Conservation (phyloP, 2,113 vertebrate species). For the Eubucco bourcierii region DNA sequence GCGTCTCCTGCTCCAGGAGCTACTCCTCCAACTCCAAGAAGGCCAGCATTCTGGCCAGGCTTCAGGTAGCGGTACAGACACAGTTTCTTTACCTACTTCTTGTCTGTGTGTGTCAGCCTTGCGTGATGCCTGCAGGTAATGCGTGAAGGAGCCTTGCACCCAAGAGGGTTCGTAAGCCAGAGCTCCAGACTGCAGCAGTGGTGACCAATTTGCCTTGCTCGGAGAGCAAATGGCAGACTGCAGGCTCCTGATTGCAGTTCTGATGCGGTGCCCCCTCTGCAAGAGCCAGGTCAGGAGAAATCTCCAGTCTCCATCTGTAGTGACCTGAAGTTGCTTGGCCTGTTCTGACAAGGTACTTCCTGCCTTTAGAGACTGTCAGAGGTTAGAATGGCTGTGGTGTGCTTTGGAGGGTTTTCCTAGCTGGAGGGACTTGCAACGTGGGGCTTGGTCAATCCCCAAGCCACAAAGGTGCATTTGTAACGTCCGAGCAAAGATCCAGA, state of each 20-base stretch:
- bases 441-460: not conserved
- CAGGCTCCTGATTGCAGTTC: not conserved
- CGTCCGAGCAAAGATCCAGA: not conserved
- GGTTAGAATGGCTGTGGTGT: not conserved
- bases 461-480: not conserved
- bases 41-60: slow-evolving; percentile 98
- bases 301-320: not conserved
- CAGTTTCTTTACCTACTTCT: slow-evolving; percentile 66
- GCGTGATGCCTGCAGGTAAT: not conserved
- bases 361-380: not conserved
- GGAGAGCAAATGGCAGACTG: not conserved
- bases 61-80: slow-evolving; percentile 90
- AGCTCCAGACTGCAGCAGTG: not conserved
- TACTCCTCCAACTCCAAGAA: slow-evolving; percentile 99
- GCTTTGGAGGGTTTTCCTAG: not conserved
- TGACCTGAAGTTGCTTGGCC: not conserved
- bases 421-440: not conserved
- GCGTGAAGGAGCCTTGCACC: not conserved
- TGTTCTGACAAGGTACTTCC: not conserved
- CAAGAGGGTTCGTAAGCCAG: not conserved
- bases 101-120: not conserved
- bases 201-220: not conserved
- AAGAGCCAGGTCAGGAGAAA: not conserved
- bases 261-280: not conserved
- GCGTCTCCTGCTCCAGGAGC: slow-evolving; percentile 97